Conservation (phyloP, 2,797 vertebrate species). For the Cirrhinus mrigala region DNA sequence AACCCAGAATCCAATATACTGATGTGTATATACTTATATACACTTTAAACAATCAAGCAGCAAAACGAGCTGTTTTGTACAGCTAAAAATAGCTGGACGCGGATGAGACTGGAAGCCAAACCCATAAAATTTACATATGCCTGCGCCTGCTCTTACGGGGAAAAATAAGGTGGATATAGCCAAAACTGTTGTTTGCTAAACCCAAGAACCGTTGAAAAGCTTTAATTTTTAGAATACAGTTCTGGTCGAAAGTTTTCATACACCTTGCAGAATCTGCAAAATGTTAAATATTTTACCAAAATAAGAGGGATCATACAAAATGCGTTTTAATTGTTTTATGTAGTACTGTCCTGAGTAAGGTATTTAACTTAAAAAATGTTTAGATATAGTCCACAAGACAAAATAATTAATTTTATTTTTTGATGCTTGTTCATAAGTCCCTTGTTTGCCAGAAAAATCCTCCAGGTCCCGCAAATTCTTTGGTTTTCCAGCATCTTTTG, state of each 20-base stretch:
- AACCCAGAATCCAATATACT: not conserved
- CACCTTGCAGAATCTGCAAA: not conserved
- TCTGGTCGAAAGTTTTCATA: not conserved
- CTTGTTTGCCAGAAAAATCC: not conserved
- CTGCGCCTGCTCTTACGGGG: too few species aligned
- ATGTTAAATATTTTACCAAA: not conserved
- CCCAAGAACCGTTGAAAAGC: not conserved
- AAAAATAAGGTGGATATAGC: too few species aligned
- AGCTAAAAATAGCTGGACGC: too few species aligned
- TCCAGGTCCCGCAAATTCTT: too few species aligned
- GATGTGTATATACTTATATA: not conserved
- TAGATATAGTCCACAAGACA: not conserved
- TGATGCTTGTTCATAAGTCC: not conserved
- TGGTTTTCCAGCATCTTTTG: not conserved
- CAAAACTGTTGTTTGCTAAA: not conserved
- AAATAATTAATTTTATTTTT: too few species aligned
- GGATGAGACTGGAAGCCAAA: too few species aligned
- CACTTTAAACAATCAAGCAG: too few species aligned
- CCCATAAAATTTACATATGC: too few species aligned
- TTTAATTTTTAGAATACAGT: not conserved
- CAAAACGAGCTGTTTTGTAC: too few species aligned
- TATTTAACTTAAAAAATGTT: not conserved
- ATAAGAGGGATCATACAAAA: not conserved
- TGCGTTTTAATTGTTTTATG: not conserved
- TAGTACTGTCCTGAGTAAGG: not conserved